Evolutionary conservation across 2,888 invertebrate genomes (phyloP), one percentile per base, ranked within the genome.

Genomic region (Agrochola macilenta): DNA sequence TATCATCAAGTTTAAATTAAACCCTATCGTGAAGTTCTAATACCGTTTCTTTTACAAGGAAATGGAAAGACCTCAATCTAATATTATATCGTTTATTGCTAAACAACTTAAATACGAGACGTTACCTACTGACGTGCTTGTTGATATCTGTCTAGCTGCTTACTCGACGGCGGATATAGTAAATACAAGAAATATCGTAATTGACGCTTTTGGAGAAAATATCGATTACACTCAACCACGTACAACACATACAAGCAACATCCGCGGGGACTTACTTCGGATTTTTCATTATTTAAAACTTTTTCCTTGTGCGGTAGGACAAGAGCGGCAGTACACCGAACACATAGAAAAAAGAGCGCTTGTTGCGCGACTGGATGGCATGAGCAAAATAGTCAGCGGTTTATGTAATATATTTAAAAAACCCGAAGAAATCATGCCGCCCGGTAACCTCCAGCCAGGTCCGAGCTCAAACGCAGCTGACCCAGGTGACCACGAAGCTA

Each of bases 51-150:
- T 5, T 20, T 30, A 39, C 2, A 58, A 39, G 23, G 46, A 30
- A 26, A 82, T 72, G 57, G 43, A 80, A 26, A 61, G 26, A 52
- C 52, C 63, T 17, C 7, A 8, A 30, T 5, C 35, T 20, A 9
- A 81, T n/a, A 54, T 54, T 14, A n/a, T 81, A 35, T 46, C 39
- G 26, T 82, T 66, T 66, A 54, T 75, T 52, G 58, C 26, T 2
- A 43, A 66, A 52, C 65, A 66, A 7, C 43, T 74, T 11, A 39
- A 52, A 14, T 58, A 58, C 12, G 5, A 23, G 52, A 5, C 9
- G 4, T 17, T 65, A 4, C 20, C 30, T 9, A 17, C 1, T 1
- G 52, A 58, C 12, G 8, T 26, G 2, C 35, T 81, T 11, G 20
- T 26, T 35, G 74, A 78, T 17, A 3, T 79, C 1, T 78, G 80